A percentile compares a stretch with the other conserved stretches of the same genome.
Evolutionary conservation across 2,113 vertebrate genomes (phyloP).

Genomic region (Meleagris gallopavo): DNA sequence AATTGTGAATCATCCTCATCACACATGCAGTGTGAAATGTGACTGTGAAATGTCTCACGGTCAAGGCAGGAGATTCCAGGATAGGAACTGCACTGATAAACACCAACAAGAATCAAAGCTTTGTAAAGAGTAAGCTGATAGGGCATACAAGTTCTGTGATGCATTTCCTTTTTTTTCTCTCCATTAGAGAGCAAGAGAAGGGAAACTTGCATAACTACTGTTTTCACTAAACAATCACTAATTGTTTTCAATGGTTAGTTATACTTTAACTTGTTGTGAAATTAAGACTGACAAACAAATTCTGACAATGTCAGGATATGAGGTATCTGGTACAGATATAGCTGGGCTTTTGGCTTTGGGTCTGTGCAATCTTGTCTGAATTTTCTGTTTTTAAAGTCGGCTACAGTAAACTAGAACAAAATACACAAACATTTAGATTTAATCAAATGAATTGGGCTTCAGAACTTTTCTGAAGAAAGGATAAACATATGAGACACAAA

Average conservation of each 20-base stretch:
- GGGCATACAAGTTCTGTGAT: background rate
- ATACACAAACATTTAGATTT: too few relatives aligned
- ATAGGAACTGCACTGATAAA: background rate
- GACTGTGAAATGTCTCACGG: background rate
- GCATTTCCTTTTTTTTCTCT: too few relatives aligned
- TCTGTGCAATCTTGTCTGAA: too few relatives aligned
- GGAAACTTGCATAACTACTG: background rate
- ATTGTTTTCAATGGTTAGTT: background rate
- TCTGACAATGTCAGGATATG: background rate
- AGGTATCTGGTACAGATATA: background rate
- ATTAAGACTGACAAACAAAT: background rate
- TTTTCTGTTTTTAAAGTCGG: too few relatives aligned
- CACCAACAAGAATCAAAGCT: background rate
- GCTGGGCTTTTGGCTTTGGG: too few relatives aligned
- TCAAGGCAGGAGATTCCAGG: background rate
- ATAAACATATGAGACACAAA: too few relatives aligned
- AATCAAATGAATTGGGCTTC: too few relatives aligned
- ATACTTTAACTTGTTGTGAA: background rate
- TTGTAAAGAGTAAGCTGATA: background rate
- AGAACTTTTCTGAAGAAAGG: too few relatives aligned
- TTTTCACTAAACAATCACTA: background rate
- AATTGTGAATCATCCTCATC: background rate
- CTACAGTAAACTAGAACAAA: too few relatives aligned
- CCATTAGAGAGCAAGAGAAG: background rate
- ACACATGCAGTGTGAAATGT: background rate